Evolutionary conservation across 2,888 invertebrate genomes (phyloP).

Genomic region (Selenia dentaria): DNA sequence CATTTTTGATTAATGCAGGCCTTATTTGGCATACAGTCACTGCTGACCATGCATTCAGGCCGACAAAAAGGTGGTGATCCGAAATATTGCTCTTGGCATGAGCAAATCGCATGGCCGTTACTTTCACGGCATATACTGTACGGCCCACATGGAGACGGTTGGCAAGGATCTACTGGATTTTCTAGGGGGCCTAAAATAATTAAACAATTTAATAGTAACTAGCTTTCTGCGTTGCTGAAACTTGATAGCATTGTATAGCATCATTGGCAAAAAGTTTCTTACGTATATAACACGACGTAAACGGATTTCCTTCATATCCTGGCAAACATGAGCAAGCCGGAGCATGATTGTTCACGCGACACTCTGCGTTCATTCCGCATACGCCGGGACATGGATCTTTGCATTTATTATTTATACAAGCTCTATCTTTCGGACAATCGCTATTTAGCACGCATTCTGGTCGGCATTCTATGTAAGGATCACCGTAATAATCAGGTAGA

Average conservation of each 20-base stretch:
- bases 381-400: conserved; percentile 92
- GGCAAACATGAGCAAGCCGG: conserved; percentile 90
- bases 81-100: conserved; percentile 90
- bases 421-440: conserved; percentile 90
- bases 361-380: conserved; percentile 93
- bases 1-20: conserved; percentile 93
- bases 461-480: conserved; percentile 93
- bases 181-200: conserved; percentile 68
- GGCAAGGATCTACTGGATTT: conserved; percentile 80
- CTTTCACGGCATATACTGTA: conserved; percentile 90
- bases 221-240: no score
- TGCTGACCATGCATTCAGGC: conserved; percentile 93
- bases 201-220: no score
- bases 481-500: conserved; percentile 92
- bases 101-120: conserved; percentile 91
- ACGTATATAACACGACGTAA: conserved; percentile 88
- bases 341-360: conserved; percentile 92
- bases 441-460: conserved; percentile 95
- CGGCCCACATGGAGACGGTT: conserved; percentile 90
- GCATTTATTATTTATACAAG: conserved; percentile 94
- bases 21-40: conserved; percentile 92
- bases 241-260: no score
- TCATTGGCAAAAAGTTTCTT: conserved; percentile 32
- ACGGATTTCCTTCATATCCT: conserved; percentile 92
- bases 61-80: conserved; percentile 91